These are phyloP conservation scores for Bombus terrestris DNA, from an alignment of 1,140 invertebrate genomes.

Conservation along the genomic window DNA sequence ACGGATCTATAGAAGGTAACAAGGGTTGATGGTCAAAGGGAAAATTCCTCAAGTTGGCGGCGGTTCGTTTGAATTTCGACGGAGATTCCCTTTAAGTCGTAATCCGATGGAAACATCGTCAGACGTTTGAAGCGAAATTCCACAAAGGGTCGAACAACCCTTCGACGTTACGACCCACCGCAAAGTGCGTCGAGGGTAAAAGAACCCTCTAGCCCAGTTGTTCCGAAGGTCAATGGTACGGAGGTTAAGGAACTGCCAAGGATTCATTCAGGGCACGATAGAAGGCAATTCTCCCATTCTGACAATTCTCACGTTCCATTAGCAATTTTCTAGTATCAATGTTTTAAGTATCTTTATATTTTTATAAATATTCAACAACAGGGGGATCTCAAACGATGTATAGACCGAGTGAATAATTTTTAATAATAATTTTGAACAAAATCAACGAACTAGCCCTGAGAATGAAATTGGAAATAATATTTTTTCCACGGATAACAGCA, in stretches of 20 bases:
- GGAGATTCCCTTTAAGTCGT: slow-evolving; percentile 48
- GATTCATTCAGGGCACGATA: neutral
- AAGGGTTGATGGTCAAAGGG: neutral
- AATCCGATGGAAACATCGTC: slow-evolving; percentile 53
- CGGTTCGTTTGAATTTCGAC: neutral
- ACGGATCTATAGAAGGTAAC: neutral
- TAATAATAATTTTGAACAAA: too few species aligned
- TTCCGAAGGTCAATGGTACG: slow-evolving; percentile 62
- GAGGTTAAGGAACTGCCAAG: slow-evolving; percentile 34
- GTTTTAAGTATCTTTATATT: too few species aligned
- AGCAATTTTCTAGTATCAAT: neutral
- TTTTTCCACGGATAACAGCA: too few species aligned
- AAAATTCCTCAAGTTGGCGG: neutral
- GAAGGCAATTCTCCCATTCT: neutral
- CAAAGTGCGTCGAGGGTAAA: slow-evolving; percentile 44
- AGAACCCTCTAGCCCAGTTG: slow-evolving; percentile 58
- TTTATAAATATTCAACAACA: too few species aligned
- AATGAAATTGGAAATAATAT: too few species aligned
- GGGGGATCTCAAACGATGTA: too few species aligned
- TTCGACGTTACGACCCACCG: slow-evolving; percentile 64
- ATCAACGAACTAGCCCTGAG: too few species aligned
- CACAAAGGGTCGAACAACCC: slow-evolving; percentile 55
- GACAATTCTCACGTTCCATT: neutral
- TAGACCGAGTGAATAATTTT: too few species aligned
- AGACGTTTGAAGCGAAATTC: slow-evolving; percentile 40